These are phyloP conservation scores for Scaptomyza pallida DNA, from an alignment of 1,140 invertebrate genomes.

Conservation along the genomic window DNA sequence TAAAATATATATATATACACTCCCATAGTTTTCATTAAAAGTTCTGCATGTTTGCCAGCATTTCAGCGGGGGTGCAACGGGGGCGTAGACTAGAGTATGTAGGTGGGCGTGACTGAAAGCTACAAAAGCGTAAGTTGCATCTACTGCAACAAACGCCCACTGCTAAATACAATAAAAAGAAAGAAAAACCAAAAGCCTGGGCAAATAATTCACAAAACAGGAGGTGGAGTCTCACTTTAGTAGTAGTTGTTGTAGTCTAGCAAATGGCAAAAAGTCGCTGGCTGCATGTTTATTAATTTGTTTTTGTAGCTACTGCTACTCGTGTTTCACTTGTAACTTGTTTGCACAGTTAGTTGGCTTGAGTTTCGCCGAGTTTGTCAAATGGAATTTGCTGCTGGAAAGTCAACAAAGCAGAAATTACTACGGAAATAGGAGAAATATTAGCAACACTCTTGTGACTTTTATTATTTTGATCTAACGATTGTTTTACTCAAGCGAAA, in stretches of 20 bases:
- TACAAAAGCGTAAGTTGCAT: slow-evolving; percentile 1
- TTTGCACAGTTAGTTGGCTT: slow-evolving; percentile 59
- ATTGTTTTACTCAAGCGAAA: slow-evolving; percentile 9
- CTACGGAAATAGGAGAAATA: slow-evolving; percentile 46
- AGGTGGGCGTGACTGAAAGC: neutral
- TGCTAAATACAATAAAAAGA: slow-evolving; percentile 14
- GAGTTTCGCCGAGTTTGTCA: slow-evolving; percentile 55
- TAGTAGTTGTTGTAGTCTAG: too few species aligned
- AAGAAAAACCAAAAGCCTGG: slow-evolving; percentile 31
- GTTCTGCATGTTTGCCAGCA: slow-evolving; percentile 22
- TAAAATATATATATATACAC: slow-evolving; percentile 1
- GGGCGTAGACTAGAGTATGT: neutral
- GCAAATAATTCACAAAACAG: slow-evolving; percentile 26
- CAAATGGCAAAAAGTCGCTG: slow-evolving; percentile 66
- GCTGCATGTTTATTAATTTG: slow-evolving; percentile 60
- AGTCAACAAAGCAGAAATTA: slow-evolving; percentile 36
- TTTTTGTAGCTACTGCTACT: slow-evolving; percentile 6
- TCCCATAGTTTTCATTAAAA: slow-evolving; percentile 20
- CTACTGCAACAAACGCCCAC: slow-evolving; percentile 22
- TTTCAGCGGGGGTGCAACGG: neutral
- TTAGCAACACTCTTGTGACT: slow-evolving; percentile 44
- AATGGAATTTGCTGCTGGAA: slow-evolving; percentile 25
- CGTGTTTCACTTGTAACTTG: slow-evolving; percentile 57
- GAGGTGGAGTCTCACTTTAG: slow-evolving; percentile 14
- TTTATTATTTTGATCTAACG: slow-evolving; percentile 4